Base-by-base conservation (phyloP, 2,888 invertebrate genomes). In the Dascillus cervinus region DNA sequence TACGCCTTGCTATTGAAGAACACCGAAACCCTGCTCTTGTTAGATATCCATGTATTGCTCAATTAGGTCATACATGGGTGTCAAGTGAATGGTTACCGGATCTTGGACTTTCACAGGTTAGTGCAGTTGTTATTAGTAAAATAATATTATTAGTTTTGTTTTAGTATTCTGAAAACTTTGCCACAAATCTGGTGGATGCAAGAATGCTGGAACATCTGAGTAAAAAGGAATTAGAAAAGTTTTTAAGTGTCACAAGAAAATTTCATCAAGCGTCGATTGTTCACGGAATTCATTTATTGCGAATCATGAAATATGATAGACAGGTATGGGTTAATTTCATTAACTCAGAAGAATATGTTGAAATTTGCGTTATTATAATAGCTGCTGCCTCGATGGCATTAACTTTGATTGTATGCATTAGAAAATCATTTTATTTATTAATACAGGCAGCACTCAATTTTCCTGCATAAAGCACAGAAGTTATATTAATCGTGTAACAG, bases 181-280 rank as follows among this genome's bases (percentile, higher is more conserved):
- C 90, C 44, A 81, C 83, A 22, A 90, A 85, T 54, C 75, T 94
- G 64, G 89, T 95, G 11, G 94, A 95, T 63, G 94, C 92, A 2
- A 75, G 94, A 34, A 86, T 95, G 80, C 67, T 95, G 58, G 91
- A 92, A 58, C 87, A 89, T 37, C 73, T 95, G 49, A 89, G 89
- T 53, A 90, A 91, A 65, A 91, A 92, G 58, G 94, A 95, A 60
- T 69, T 95, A 54, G 94, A 94, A 64, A 94, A 92, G 64, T 83
- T 90, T 60, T 75, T 95, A 32, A 88, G 87, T 4, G 89, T 95
- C 4, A 89, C 88, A 19, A 75, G 91, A 41, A 92, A 92, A 65
- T 92, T 92, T 65, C 92, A 94, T 68, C 92, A 94, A 66, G 87
- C 89, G 5, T 91, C 91, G 49, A 84, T 95, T 48, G 86, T 92